Evolutionary conservation across 2,797 vertebrate species (phyloP).

Genomic region (Sciurus carolinensis): DNA sequence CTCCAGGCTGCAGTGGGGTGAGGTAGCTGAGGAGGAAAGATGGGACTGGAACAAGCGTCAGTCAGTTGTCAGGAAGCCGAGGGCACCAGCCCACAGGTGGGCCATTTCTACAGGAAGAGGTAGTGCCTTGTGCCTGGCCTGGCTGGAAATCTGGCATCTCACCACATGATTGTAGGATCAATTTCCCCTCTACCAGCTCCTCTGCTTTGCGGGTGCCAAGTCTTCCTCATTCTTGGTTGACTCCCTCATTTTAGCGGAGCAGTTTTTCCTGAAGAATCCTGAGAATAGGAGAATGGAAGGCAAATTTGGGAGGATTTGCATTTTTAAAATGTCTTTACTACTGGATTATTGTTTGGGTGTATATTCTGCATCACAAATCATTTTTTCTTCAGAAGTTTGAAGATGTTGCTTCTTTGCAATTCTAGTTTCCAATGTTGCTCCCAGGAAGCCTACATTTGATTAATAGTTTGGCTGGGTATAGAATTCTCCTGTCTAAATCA

Average conservation of each 20-base stretch:
- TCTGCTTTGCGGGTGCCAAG: neutral
- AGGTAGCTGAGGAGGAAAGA: neutral
- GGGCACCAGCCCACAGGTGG: neutral
- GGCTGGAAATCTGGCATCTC: neutral
- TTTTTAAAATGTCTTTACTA: conserved; percentile 9
- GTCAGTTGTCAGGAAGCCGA: neutral
- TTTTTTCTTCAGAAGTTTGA: conserved; percentile 31
- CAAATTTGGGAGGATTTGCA: neutral
- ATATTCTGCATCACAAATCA: neutral
- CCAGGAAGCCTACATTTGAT: neutral
- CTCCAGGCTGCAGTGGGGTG: neutral
- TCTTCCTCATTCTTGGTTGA: neutral
- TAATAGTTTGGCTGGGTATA: conserved; percentile 73
- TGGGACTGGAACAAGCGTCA: neutral
- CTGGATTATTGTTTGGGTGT: neutral
- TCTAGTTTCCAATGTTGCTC: neutral
- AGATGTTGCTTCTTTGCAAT: neutral
- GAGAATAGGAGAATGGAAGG: neutral
- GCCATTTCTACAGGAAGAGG: neutral
- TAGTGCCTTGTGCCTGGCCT: fast-evolving
- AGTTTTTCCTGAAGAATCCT: neutral
- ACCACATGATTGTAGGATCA: neutral
- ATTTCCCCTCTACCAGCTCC: neutral
- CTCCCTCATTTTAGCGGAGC: neutral
- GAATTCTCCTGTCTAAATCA: conserved; percentile 17